Evolutionary conservation across 2,113 vertebrate species (phyloP).

Genomic region (Drymodes brunneopygia): DNA sequence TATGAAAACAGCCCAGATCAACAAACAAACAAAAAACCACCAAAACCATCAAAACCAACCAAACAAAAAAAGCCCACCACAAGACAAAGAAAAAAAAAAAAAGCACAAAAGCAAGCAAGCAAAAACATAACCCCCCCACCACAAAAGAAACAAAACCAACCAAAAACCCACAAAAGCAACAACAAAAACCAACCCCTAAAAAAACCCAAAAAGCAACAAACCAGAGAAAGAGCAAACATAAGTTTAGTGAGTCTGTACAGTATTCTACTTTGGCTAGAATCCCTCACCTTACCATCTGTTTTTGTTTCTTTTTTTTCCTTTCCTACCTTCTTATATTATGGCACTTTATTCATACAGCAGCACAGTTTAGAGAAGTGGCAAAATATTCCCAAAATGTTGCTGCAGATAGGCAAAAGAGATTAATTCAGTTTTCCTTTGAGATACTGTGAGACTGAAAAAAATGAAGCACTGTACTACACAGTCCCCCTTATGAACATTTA

Average conservation of each 20-base stretch:
- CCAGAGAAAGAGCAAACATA: neutral
- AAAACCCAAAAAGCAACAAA: neutral
- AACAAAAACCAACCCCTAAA: neutral
- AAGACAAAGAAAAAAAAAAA: no score
- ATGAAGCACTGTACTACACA: neutral
- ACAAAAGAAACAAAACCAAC: neutral
- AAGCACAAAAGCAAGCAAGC: neutral
- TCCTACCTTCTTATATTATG: neutral
- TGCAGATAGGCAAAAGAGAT: neutral
- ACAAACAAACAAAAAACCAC: neutral
- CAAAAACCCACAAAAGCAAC: neutral
- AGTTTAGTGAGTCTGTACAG: neutral
- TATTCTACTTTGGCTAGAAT: neutral
- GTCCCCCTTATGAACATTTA: neutral
- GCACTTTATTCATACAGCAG: neutral
- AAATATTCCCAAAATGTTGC: neutral
- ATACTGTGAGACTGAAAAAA: neutral
- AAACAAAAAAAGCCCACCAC: accelerated
- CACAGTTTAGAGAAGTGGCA: neutral
- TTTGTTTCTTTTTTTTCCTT: neutral
- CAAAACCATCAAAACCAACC: neutral
- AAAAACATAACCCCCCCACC: accelerated
- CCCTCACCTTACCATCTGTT: neutral
- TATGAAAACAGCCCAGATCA: neutral
- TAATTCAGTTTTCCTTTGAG: neutral